Base-by-base conservation (phyloP, 2,888 invertebrate species). In the Gari tellinella region DNA sequence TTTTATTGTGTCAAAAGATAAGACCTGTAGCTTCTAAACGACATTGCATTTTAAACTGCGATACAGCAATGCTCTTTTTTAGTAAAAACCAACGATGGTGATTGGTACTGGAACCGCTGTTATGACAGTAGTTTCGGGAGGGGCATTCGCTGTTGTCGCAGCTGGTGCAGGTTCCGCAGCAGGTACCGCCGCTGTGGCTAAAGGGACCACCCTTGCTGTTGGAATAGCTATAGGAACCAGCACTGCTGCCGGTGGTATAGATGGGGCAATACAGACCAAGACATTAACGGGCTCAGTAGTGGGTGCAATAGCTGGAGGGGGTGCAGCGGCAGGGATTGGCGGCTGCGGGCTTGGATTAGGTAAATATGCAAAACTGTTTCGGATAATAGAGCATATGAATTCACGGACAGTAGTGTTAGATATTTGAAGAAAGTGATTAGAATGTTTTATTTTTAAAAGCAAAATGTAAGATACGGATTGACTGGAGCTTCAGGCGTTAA, bases 321-420 rank as follows among this genome's bases (percentile, higher is more conserved):
- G 51, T 8, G 37, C 57, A 12, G 60, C 45, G 2, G 58, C 60
- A 14, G 67, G 52, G n/a, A 52, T 58, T n/a, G 57, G 57, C 8
- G 57, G 65, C 14, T 2, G 38, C n/a, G 57, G 57, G n/a, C 19
- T 26, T 7, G 65, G 65, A 23, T 3, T 58, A 15, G 57, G 64
- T 64, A 56, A 15, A 38, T 45, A 7, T 45, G n/a, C n/a, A n/a
- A n/a, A n/a, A n/a, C n/a, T n/a, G n/a, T n/a, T n/a, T n/a, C n/a
- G n/a, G n/a, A n/a, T n/a, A n/a, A n/a, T n/a, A n/a, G n/a, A n/a
- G n/a, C n/a, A n/a, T n/a, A n/a, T n/a, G n/a, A n/a, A n/a, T n/a
- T n/a, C n/a, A n/a, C n/a, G n/a, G n/a, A n/a, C n/a, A n/a, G n/a
- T n/a, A n/a, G n/a, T n/a, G n/a, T n/a, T n/a, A n/a, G n/a, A n/a